Conservation (phyloP, 2,797 vertebrate genomes). For the Coregonus sp. region DNA sequence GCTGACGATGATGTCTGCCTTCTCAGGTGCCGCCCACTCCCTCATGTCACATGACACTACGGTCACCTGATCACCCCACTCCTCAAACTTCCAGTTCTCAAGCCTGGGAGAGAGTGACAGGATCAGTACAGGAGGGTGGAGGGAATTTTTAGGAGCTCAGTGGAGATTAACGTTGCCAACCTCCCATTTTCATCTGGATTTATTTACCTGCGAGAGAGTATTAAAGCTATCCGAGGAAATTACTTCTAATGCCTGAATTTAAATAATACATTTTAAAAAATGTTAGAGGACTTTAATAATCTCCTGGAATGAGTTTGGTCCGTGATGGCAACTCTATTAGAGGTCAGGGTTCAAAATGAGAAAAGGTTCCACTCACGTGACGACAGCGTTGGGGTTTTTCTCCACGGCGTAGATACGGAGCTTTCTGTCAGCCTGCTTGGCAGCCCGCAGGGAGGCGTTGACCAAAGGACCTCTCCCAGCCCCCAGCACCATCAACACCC, state of each 20-base stretch:
- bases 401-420: constrained; percentile 89
- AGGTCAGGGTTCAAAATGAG: neutral
- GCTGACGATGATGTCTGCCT: constrained; percentile 90
- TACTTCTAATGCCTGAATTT: neutral
- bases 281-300: too few relatives aligned
- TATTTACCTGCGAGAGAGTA: neutral
- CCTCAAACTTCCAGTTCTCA: constrained; percentile 93
- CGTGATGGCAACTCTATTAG: too few relatives aligned
- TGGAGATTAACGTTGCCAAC: neutral
- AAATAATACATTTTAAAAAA: too few relatives aligned
- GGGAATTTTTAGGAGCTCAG: neutral
- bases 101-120: constrained; percentile 66
- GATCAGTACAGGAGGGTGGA: neutral
- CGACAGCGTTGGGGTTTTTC: constrained; percentile 92
- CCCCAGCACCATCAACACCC: constrained; percentile 91
- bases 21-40: constrained; percentile 89
- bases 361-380: constrained; percentile 80
- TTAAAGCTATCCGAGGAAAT: neutral
- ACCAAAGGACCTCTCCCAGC: constrained; percentile 90
- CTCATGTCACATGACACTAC: constrained; percentile 93
- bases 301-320: too few relatives aligned
- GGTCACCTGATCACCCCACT: constrained; percentile 93
- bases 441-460: constrained; percentile 87
- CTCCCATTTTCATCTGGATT: neutral
- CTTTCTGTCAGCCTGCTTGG: constrained; percentile 84